phyloP scores from a whole-genome alignment of 2,113 vertebrate genomes.

The Cynopterus brachyotis region DNA sequence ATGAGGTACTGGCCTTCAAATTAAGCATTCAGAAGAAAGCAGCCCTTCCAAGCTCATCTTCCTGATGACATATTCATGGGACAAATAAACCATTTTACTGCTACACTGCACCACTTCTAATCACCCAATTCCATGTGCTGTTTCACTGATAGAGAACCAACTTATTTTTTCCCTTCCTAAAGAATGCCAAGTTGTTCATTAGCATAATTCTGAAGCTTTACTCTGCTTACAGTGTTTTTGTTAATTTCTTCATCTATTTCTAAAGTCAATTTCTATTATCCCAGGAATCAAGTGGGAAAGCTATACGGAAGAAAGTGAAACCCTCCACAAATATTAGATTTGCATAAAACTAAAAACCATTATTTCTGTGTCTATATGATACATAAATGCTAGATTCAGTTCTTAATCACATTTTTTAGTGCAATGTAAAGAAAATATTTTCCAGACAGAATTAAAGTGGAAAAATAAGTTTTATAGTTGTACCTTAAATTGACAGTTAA shows the following conservation, averaged over 20 bases:
- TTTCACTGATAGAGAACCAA: not conserved
- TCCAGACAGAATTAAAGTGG: not conserved
- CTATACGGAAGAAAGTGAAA: not conserved
- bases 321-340: not conserved
- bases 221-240: not conserved
- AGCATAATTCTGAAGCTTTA: not conserved
- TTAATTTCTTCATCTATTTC: not conserved
- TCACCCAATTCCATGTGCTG: not conserved
- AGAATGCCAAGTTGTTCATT: not conserved
- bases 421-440: slow-evolving; percentile 28
- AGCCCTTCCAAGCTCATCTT: not conserved
- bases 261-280: not conserved
- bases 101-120: not conserved
- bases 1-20: not conserved
- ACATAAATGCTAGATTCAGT: not conserved
- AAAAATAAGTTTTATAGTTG: not conserved
- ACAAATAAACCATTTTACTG: not conserved
- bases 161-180: not conserved
- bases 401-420: not conserved
- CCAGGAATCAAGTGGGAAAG: not conserved
- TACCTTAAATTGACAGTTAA: not conserved
- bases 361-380: not conserved
- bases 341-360: not conserved
- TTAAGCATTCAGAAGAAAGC: not conserved
- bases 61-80: not conserved